Evolutionary conservation across 2,113 vertebrate species (phyloP).

Genomic region (Daubentonia madagascariensis): DNA sequence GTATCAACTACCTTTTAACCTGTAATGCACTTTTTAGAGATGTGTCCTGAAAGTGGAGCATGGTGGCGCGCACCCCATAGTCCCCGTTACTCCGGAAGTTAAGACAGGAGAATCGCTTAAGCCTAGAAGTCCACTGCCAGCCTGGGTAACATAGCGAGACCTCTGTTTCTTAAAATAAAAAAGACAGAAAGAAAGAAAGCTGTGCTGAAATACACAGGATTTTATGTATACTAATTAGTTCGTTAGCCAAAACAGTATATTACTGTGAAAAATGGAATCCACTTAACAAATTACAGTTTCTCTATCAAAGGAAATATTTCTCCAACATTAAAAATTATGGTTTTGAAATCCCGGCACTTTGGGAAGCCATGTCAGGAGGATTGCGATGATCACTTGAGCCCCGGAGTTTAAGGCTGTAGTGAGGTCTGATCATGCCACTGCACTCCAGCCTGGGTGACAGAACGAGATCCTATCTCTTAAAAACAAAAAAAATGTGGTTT

Average conservation of each 20-base stretch:
- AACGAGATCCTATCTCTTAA: background rate
- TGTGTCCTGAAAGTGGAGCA: background rate
- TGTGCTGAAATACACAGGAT: background rate
- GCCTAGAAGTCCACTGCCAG: background rate
- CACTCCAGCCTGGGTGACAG: background rate
- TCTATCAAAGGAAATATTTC: background rate
- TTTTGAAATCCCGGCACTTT: background rate
- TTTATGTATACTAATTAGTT: constrained; percentile 4
- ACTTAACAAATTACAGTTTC: background rate
- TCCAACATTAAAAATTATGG: constrained; percentile 1
- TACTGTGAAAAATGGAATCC: constrained; percentile 8
- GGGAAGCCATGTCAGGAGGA: background rate
- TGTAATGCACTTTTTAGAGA: constrained; percentile 32
- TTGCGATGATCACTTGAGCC: background rate
- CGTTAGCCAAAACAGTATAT: background rate
- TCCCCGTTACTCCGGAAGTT: background rate
- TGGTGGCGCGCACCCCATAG: background rate
- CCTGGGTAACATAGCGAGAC: background rate
- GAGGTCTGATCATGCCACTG: background rate
- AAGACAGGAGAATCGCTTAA: background rate
- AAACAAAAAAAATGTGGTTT: background rate
- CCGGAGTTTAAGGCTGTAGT: background rate
- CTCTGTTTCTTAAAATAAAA: background rate
- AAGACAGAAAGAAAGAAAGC: background rate
- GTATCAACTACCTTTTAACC: background rate